These are phyloP conservation scores for Hemistola chrysoprasaria DNA, from an alignment of 2,888 invertebrate species.

Conservation along the genomic window DNA sequence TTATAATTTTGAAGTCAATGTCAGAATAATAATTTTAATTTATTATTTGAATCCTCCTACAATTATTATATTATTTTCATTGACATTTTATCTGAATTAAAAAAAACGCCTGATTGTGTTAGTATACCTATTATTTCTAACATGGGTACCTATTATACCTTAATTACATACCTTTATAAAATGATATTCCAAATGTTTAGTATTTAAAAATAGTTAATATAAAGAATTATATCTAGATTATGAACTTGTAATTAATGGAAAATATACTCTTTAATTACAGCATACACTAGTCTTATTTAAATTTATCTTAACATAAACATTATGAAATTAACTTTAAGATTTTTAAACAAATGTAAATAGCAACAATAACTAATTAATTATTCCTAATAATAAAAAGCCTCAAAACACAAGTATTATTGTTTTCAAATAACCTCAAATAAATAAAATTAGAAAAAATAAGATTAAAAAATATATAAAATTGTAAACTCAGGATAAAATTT, in stretches of 20 bases:
- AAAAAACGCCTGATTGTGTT: not conserved
- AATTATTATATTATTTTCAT: too few relatives aligned
- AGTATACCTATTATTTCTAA: too few relatives aligned
- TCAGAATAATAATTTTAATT: too few relatives aligned
- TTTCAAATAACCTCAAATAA: slow-evolving; percentile 56
- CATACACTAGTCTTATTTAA: slow-evolving; percentile 25
- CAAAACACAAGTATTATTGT: slow-evolving; percentile 57
- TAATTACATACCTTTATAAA: slow-evolving; percentile 17
- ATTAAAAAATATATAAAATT: slow-evolving; percentile 32
- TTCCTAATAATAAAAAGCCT: slow-evolving; percentile 66
- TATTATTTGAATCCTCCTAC: too few relatives aligned
- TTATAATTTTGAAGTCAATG: too few relatives aligned
- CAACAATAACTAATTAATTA: slow-evolving; percentile 75
- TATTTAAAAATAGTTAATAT: slow-evolving; percentile 24
- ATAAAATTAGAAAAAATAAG: slow-evolving; percentile 56
- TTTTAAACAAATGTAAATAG: slow-evolving; percentile 77
- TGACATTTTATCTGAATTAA: too few relatives aligned
- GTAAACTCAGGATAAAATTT: slow-evolving; percentile 44
- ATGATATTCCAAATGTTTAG: slow-evolving; percentile 21
- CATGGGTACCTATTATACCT: slow-evolving; percentile 1
- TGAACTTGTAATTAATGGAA: slow-evolving; percentile 22
- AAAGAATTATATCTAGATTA: slow-evolving; percentile 22
- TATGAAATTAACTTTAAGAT: slow-evolving; percentile 57
- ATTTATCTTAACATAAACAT: slow-evolving; percentile 41
- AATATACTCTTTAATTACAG: slow-evolving; percentile 29